Evolutionary conservation across 1,140 invertebrate species (phyloP).

Genomic region (Aphis craccivora): DNA sequence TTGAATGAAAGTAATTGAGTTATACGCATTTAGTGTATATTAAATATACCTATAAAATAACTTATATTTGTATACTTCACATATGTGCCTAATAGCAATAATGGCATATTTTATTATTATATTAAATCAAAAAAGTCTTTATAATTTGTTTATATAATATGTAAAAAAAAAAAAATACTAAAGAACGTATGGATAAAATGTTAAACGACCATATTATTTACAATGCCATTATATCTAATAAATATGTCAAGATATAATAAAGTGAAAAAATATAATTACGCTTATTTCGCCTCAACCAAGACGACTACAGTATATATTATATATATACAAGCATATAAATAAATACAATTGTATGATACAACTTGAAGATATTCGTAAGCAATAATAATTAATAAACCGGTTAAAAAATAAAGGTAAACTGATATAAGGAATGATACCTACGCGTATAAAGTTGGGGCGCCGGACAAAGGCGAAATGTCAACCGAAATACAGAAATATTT

Average conservation of each 20-base stretch:
- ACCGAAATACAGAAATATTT: conserved; percentile 43
- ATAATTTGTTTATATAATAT: background rate
- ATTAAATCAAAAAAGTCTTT: background rate
- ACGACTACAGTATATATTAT: background rate
- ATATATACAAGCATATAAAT: background rate
- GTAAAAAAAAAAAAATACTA: background rate
- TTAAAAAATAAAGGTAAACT: conserved; percentile 33
- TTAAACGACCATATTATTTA: background rate
- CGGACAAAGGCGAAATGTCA: conserved; percentile 55
- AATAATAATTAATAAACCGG: conserved; percentile 42
- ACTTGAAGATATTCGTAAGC: background rate
- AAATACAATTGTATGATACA: conserved; percentile 17
- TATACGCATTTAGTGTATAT: background rate
- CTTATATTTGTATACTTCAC: background rate
- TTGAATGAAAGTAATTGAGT: background rate
- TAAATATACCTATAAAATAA: background rate
- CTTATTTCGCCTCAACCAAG: background rate
- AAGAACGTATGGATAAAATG: background rate
- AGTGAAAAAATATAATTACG: conserved; percentile 6
- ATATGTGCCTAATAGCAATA: background rate
- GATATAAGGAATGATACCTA: background rate
- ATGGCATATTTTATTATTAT: background rate
- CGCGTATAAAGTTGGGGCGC: background rate
- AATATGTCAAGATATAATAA: conserved; percentile 18
- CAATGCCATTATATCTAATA: background rate